Conservation (phyloP, 2,888 invertebrate species). For the Dione vanillae region DNA sequence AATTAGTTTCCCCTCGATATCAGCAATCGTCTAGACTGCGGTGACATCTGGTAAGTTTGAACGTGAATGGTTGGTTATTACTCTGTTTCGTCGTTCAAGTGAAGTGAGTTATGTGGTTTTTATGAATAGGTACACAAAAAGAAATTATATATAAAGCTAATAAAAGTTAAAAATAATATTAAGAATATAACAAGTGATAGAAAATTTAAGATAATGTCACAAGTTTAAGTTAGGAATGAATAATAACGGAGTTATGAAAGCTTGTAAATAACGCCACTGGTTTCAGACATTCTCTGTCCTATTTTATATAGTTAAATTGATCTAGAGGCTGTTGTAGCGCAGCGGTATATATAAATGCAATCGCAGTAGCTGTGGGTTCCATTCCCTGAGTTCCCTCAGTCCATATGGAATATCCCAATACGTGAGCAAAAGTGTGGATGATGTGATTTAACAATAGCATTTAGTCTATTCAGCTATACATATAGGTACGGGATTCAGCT, state of each 20-base stretch:
- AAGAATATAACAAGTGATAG: no score
- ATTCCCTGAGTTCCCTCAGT: not conserved
- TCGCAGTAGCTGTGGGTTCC: not conserved
- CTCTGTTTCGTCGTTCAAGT: constrained; percentile 7
- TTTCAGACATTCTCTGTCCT: no score
- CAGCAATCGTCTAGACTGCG: constrained; percentile 52
- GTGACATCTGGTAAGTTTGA: constrained; percentile 46
- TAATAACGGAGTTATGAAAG: no score
- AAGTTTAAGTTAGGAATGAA: no score
- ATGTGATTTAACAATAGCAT: not conserved
- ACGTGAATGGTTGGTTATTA: constrained; percentile 1
- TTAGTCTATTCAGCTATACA: no score
- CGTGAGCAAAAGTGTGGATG: not conserved
- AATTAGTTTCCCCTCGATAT: constrained; percentile 39
- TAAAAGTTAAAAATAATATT: no score
- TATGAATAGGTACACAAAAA: not conserved
- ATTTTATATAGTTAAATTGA: no score
- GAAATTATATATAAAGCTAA: no score
- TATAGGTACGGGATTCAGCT: no score
- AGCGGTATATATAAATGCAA: not conserved
- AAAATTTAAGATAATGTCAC: no score
- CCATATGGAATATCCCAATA: not conserved
- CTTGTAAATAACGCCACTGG: no score
- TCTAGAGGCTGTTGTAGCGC: no score
- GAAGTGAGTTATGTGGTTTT: constrained; percentile 4